Evolutionary conservation across 2,888 invertebrate genomes (phyloP).

Genomic region (Colostygia pectinataria): DNA sequence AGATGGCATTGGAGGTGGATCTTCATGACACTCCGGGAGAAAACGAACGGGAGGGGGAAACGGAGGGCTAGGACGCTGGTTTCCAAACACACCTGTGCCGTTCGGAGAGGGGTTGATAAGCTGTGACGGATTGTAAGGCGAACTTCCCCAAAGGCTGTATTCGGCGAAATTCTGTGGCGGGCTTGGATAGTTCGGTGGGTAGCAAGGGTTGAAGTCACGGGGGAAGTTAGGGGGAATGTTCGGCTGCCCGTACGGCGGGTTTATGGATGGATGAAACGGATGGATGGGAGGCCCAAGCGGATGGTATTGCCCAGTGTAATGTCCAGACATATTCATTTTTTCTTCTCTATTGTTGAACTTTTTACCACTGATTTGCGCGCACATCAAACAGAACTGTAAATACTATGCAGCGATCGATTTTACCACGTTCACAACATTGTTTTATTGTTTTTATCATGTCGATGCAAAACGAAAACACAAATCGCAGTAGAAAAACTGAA

Average conservation of each 20-base stretch:
- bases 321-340: conserved; percentile 21
- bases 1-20: not conserved
- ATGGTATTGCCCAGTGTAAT: conserved; percentile 2
- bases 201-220: not conserved
- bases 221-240: not conserved
- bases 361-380: conserved; percentile 8
- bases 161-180: conserved; percentile 27
- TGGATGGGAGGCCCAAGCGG: not conserved
- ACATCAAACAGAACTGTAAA: conserved; percentile 11
- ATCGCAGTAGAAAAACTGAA: conserved; percentile 17
- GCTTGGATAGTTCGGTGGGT: not conserved
- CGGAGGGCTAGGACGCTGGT: not conserved
- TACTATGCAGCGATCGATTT: conserved; percentile 7
- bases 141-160: conserved; percentile 32
- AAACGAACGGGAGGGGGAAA: not conserved
- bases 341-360: not conserved
- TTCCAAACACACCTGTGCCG: not conserved
- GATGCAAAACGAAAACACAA: conserved; percentile 29
- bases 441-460: conserved; percentile 29
- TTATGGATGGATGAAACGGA: not conserved
- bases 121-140: conserved; percentile 20
- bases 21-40: not conserved
- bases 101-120: conserved; percentile 8
- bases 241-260: not conserved
- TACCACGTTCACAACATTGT: conserved; percentile 21